These are phyloP conservation scores for Neoseiulus cucumeris DNA, from an alignment of 1,140 invertebrate genomes.

Conservation along the genomic window DNA sequence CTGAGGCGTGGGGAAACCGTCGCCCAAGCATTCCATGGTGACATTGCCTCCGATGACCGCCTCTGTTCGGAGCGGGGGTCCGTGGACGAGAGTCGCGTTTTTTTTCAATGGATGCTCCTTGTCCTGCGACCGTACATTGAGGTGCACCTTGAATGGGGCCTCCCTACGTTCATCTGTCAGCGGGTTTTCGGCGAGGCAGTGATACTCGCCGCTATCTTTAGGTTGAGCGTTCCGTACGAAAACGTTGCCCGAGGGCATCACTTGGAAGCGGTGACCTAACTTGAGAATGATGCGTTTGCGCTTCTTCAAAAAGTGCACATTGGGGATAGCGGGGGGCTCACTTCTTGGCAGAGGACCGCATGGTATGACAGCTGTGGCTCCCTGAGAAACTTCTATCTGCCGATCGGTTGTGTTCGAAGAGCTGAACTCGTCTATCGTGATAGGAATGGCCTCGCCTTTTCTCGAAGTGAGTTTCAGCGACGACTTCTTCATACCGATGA, in stretches of 20 bases:
- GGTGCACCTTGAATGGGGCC: neutral
- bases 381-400: neutral
- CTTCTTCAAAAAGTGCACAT: neutral
- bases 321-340: neutral
- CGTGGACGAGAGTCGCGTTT: neutral
- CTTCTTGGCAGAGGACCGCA: neutral
- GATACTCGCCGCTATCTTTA: neutral
- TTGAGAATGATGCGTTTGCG: neutral
- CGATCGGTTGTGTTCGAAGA: neutral
- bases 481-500: neutral
- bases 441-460: neutral
- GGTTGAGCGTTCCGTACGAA: neutral
- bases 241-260: slow-evolving; percentile 1
- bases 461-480: neutral
- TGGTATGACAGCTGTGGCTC: neutral
- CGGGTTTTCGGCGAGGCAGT: neutral
- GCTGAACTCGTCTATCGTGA: neutral
- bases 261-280: neutral
- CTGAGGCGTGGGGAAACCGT: neutral
- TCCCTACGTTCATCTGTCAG: neutral
- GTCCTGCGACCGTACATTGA: neutral
- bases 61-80: neutral
- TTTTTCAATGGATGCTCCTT: neutral
- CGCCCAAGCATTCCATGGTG: neutral
- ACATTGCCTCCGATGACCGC: neutral